phyloP scores from a whole-genome alignment of 2,888 invertebrate species.

The Drosophila vallismaia region DNA sequence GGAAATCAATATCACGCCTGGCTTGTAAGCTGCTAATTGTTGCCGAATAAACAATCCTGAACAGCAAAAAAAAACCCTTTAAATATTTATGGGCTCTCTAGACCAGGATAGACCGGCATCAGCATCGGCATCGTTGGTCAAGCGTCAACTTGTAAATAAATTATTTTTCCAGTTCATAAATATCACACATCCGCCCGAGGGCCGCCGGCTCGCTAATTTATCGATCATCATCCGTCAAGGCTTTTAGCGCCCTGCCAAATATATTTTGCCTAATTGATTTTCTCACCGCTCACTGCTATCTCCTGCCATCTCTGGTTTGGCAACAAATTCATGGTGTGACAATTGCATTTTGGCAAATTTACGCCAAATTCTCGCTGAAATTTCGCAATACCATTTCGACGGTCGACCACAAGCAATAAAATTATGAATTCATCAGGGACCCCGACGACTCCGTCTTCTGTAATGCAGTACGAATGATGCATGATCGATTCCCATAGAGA shows the following conservation, averaged over 20 bases:
- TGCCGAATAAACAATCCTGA: slow-evolving; percentile 61
- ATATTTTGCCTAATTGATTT: slow-evolving; percentile 69
- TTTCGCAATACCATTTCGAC: slow-evolving; percentile 42
- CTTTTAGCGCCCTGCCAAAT: slow-evolving; percentile 53
- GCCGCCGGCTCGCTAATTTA: slow-evolving; percentile 47
- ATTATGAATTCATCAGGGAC: slow-evolving; percentile 59
- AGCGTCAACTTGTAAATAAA: slow-evolving; percentile 47
- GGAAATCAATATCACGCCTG: slow-evolving; percentile 57
- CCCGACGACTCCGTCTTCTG: slow-evolving; percentile 27
- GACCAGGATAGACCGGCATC: neutral
- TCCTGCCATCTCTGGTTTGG: slow-evolving; percentile 6
- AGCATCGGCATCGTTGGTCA: slow-evolving; percentile 32
- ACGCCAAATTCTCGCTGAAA: slow-evolving; percentile 57
- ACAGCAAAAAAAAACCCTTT: slow-evolving; percentile 41
- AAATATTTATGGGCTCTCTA: slow-evolving; percentile 54
- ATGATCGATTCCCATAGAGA: slow-evolving; percentile 31
- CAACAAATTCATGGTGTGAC: slow-evolving; percentile 44
- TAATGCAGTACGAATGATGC: slow-evolving; percentile 32
- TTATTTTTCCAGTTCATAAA: slow-evolving; percentile 42
- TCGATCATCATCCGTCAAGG: slow-evolving; percentile 61
- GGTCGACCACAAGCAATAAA: slow-evolving; percentile 48
- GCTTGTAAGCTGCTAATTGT: slow-evolving; percentile 76
- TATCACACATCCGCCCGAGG: slow-evolving; percentile 11
- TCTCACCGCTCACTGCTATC: slow-evolving; percentile 21
- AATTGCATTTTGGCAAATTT: slow-evolving; percentile 69